Conservation (phyloP, 2,888 invertebrate genomes). For the Tipula lateralis region DNA sequence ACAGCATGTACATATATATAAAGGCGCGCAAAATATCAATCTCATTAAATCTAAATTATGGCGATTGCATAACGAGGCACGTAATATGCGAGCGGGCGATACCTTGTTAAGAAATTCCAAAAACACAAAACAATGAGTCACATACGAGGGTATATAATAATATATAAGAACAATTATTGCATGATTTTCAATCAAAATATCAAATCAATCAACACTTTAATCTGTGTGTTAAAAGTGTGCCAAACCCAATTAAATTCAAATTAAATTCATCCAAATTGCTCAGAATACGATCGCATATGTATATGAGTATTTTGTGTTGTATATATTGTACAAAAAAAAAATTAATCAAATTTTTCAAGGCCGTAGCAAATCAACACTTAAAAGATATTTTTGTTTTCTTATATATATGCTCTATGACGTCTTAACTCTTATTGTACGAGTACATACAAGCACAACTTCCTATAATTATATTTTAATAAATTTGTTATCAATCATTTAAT, state of each 20-base stretch:
- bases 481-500: slow-evolving; percentile 5
- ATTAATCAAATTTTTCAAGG: not conserved
- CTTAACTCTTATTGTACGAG: not conserved
- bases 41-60: not conserved
- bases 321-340: not conserved
- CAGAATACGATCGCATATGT: not conserved
- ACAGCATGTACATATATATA: not conserved
- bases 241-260: slow-evolving; percentile 19
- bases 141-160: not conserved
- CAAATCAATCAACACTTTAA: not conserved
- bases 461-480: not conserved
- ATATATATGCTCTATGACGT: not conserved
- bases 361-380: slow-evolving; percentile 6
- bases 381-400: not conserved
- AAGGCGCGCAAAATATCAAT: not conserved
- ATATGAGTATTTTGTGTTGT: not conserved
- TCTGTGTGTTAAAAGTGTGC: not conserved
- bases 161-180: not conserved
- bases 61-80: not conserved
- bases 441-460: not conserved
- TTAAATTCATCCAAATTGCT: slow-evolving; percentile 11
- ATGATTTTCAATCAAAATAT: slow-evolving; percentile 24
- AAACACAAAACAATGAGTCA: not conserved
- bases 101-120: not conserved
- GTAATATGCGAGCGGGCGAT: not conserved